phyloP scores from a whole-genome alignment of 2,113 vertebrate species.

The Limanda limanda region DNA sequence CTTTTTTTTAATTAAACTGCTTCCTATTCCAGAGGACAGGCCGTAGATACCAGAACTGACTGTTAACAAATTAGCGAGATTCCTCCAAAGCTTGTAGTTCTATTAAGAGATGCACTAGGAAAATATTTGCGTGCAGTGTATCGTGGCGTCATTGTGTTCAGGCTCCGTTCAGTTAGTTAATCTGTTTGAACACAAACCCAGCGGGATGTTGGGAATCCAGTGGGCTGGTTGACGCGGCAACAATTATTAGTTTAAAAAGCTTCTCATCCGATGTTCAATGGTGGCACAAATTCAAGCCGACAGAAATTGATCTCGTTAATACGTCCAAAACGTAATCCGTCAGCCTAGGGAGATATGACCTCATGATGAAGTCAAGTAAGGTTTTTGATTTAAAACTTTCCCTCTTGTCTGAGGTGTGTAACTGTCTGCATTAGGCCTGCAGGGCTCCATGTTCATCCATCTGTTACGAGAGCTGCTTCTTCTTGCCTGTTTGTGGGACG shows the following conservation, averaged over 20 bases:
- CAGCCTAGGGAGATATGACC: constrained; percentile 17
- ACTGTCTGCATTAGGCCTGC: background rate
- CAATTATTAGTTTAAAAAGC: constrained; percentile 41
- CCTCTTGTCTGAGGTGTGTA: background rate
- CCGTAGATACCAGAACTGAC: background rate
- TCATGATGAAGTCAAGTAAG: constrained; percentile 9
- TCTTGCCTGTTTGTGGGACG: background rate
- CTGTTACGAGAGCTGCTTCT: background rate
- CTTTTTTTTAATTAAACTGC: constrained; percentile 48
- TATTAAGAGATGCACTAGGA: background rate
- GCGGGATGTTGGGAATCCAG: constrained; percentile 23
- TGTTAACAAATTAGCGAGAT: constrained; percentile 13
- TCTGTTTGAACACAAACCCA: constrained; percentile 17
- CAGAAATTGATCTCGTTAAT: constrained; percentile 45
- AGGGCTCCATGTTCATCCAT: background rate
- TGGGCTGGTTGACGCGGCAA: constrained; percentile 23
- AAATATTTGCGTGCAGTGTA: constrained; percentile 6
- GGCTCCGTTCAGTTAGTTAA: background rate
- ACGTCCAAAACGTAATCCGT: constrained; percentile 32
- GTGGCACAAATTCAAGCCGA: constrained; percentile 36
- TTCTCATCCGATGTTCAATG: constrained; percentile 30
- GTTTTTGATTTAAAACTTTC: background rate
- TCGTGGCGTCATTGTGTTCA: constrained; percentile 17
- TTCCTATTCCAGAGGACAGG: constrained; percentile 18
- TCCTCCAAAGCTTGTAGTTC: background rate